A percentile compares a stretch with the other conserved stretches of the same genome.
phyloP scores from a whole-genome alignment of 2,888 invertebrate species.

The Euzophera pinguis region DNA sequence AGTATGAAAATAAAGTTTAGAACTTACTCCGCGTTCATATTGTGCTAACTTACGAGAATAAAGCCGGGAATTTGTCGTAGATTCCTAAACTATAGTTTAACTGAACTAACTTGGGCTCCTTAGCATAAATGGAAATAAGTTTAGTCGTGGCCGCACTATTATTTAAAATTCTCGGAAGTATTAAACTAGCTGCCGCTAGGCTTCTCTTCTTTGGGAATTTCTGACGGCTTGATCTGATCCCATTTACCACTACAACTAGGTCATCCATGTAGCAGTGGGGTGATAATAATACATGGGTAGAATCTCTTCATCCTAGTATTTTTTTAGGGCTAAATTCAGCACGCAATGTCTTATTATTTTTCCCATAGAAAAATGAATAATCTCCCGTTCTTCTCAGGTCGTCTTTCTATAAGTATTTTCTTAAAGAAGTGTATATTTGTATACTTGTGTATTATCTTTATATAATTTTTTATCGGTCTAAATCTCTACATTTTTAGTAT shows the following conservation, averaged over 20 bases:
- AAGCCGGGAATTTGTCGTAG: conserved; percentile 1
- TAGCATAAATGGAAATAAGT: conserved; percentile 3
- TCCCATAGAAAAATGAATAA: too few relatives aligned
- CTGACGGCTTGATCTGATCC: neutral
- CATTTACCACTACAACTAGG: too few relatives aligned
- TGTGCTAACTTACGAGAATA: conserved; percentile 5
- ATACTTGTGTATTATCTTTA: too few relatives aligned
- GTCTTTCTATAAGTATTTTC: too few relatives aligned
- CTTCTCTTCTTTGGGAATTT: neutral
- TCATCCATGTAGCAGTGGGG: too few relatives aligned
- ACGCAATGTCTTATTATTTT: too few relatives aligned
- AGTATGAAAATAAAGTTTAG: conserved; percentile 4
- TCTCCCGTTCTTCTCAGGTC: too few relatives aligned
- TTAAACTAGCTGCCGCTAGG: neutral
- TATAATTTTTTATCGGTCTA: too few relatives aligned
- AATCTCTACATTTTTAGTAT: neutral
- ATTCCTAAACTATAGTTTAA: conserved; percentile 3
- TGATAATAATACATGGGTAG: too few relatives aligned
- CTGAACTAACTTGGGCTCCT: conserved; percentile 1
- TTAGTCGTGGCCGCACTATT: neutral
- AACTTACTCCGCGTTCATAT: conserved; percentile 1
- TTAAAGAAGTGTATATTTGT: too few relatives aligned
- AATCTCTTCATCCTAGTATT: too few relatives aligned
- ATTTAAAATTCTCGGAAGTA: neutral
- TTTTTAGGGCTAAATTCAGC: too few relatives aligned